phyloP scores from a whole-genome alignment of 92 coral and sea anemone species.

The Galaxea fascicularis region DNA sequence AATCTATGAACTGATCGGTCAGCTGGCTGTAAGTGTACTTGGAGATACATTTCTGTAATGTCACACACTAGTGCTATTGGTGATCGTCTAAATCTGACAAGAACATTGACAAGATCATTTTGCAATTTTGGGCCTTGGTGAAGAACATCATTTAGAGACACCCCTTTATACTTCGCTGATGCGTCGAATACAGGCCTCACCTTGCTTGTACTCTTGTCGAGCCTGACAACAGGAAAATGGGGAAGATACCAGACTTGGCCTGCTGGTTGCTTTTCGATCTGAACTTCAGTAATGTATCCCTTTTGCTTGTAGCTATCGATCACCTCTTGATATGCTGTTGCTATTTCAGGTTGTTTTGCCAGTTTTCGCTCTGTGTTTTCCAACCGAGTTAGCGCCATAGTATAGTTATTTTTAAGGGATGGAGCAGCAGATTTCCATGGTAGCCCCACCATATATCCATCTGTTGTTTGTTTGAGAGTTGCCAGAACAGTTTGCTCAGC shows the following conservation, averaged over 20 bases:
- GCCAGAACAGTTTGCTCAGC: conserved; percentile 19
- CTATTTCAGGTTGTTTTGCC: conserved; percentile 31
- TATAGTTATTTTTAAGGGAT: conserved; percentile 17
- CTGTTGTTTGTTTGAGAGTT: background rate
- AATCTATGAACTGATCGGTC: background rate
- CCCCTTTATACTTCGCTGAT: background rate
- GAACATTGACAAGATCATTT: background rate
- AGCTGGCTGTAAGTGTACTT: background rate
- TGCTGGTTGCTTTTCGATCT: background rate
- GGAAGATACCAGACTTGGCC: background rate
- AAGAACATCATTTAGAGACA: background rate
- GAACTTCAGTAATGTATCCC: background rate
- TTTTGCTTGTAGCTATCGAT: background rate
- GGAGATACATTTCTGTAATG: background rate
- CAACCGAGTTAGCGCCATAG: conserved; percentile 21
- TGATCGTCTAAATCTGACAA: background rate
- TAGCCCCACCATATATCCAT: conserved; percentile 1
- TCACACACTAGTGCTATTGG: background rate
- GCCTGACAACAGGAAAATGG: background rate
- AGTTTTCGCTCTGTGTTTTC: conserved; percentile 31
- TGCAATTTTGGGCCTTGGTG: background rate
- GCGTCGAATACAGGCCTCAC: background rate
- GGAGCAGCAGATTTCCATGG: conserved; percentile 34
- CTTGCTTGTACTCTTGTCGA: background rate
- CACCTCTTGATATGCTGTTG: background rate